These are phyloP conservation scores for Ctenosaura bakeri DNA, from an alignment of 2,797 vertebrate species.

Conservation along the genomic window DNA sequence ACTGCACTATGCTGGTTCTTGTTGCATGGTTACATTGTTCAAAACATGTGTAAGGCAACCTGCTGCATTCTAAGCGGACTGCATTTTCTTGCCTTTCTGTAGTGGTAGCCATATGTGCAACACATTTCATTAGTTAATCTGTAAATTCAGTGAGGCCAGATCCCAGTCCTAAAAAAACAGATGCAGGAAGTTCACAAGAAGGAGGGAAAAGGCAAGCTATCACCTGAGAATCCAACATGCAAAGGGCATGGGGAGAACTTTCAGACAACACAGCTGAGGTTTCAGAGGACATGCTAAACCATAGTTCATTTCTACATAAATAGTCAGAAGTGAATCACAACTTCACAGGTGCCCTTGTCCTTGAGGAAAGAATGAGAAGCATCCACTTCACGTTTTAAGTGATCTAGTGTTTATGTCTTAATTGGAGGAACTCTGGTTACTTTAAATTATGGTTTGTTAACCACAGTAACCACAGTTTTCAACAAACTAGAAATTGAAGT, in stretches of 20 bases:
- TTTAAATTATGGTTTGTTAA: background rate
- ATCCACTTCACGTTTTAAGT: background rate
- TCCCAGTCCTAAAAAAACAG: background rate
- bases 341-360: background rate
- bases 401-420: background rate
- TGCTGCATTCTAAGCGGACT: background rate
- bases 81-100: rapidly evolving
- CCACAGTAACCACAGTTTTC: background rate
- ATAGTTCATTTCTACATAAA: background rate
- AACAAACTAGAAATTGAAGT: background rate
- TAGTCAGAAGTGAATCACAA: background rate
- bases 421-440: background rate
- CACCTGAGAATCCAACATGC: background rate
- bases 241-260: background rate
- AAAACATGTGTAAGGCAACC: background rate
- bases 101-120: background rate
- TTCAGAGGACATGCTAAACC: background rate
- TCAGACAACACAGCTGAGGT: background rate
- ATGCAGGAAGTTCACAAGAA: background rate
- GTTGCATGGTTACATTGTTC: background rate
- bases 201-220: background rate
- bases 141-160: background rate
- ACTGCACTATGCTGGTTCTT: no score
- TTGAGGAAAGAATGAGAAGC: background rate
- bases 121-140: background rate